These are phyloP conservation scores for Aramus guarauna DNA, from an alignment of 2,113 vertebrate genomes.

Conservation along the genomic window DNA sequence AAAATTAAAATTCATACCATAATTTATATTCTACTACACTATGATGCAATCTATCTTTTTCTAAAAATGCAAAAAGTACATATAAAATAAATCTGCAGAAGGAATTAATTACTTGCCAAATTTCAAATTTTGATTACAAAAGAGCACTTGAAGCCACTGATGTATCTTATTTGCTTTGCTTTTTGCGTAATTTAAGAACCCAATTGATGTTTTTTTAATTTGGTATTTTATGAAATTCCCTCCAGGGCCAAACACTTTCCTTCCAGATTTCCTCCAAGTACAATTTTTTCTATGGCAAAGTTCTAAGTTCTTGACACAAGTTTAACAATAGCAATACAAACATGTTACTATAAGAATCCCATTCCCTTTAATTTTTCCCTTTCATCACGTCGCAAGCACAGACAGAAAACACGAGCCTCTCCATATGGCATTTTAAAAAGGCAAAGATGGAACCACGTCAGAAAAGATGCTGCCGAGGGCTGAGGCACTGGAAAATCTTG, in stretches of 20 bases:
- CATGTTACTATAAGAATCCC: background rate
- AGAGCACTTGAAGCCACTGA: background rate
- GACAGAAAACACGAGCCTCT: background rate
- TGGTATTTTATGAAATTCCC: slow-evolving; percentile 42
- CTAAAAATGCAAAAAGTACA: background rate
- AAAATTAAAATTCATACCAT: background rate
- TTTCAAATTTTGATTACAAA: slow-evolving; percentile 27
- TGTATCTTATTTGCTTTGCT: slow-evolving; percentile 35
- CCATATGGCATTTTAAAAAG: slow-evolving; percentile 13
- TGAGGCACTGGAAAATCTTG: background rate
- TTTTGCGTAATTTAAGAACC: slow-evolving; percentile 40
- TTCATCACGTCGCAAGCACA: background rate
- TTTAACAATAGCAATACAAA: slow-evolving; percentile 5
- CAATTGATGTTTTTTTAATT: slow-evolving; percentile 41
- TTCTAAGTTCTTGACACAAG: background rate
- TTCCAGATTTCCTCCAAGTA: slow-evolving; percentile 8
- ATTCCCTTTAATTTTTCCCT: slow-evolving; percentile 7
- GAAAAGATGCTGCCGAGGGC: background rate
- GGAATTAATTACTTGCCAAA: slow-evolving; percentile 27
- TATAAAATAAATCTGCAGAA: background rate
- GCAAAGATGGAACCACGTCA: background rate
- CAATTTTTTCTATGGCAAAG: background rate
- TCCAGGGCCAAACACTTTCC: background rate
- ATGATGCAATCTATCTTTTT: background rate
- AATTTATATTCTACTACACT: background rate